Base-by-base conservation (phyloP, 2,113 vertebrate genomes). In the Melanerpes formicivorus region DNA sequence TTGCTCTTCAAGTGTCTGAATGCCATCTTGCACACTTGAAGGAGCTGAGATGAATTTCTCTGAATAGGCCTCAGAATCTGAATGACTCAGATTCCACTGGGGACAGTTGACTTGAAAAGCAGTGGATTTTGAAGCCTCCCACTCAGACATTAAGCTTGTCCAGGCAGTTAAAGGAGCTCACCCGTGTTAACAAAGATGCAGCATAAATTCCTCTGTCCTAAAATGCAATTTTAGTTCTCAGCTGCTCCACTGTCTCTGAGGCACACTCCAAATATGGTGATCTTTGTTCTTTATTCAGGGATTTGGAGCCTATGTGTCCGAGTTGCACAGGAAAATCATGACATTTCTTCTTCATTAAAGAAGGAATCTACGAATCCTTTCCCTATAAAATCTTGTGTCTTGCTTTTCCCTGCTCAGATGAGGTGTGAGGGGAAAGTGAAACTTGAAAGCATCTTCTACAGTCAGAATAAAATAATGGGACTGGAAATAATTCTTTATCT, bases 351-450 rank as follows among this genome's bases (percentile, higher is more conserved):
- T 25, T 26, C 9, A 25, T 44, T 65, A 21, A 67, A 88, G 54
- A 11, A n/a, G 19, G 29, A 32, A 71, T 84, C 52, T 46, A 1
- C 22, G 32, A 11, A 60, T 37, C 18, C 14, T 30, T 82, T 83
- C 11, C 8, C 27, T 48, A 77, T 19, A 55, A 66, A 64, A 71
- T 14, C 5, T 8, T 21, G 1, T 6, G 4, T 66, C 4, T 66
- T 10, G 58, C 16, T 69, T 18, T 77, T 25, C 8, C 4, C 4
- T 3, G 75, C 18, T 64, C 18, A 26, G 9, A 25, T 44, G 46
- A 7, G 0, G 2, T 2, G 6, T 16, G 3, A 37, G 3, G 7
- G 19, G 22, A 5, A 69, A 34, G 2, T 29, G 27, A 32, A 71
- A 59, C 37, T 48, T 48, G 5, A 48, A 42, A 83, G 21, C 8